Evolutionary conservation across 2,113 vertebrate species (phyloP).

Genomic region (Axis porcinus): DNA sequence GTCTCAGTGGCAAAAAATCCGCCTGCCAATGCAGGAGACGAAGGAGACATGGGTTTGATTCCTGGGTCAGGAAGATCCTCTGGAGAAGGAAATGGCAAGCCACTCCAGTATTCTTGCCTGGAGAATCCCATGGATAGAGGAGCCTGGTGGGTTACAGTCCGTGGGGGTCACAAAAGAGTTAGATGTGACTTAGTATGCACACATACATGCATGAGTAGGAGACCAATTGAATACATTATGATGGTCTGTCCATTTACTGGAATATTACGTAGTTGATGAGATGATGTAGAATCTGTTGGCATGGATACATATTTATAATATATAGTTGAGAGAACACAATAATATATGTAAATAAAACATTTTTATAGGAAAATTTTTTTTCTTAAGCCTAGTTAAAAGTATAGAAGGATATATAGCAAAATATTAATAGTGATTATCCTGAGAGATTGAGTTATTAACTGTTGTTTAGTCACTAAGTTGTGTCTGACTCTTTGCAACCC

Average conservation of each 20-base stretch:
- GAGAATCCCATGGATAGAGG: neutral
- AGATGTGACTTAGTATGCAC: neutral
- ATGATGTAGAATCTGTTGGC: neutral
- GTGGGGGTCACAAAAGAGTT: neutral
- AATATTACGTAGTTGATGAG: neutral
- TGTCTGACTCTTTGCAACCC: neutral
- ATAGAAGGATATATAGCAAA: neutral
- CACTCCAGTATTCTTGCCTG: neutral
- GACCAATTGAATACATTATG: neutral
- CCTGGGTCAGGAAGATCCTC: neutral
- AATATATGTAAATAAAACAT: neutral
- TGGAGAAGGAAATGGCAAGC: neutral
- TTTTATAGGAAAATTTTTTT: neutral
- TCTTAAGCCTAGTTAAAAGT: neutral
- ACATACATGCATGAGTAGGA: neutral
- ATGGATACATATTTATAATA: neutral
- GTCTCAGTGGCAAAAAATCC: neutral
- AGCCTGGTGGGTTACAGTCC: neutral
- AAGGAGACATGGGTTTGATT: neutral
- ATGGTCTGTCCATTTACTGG: neutral
- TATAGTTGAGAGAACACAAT: neutral
- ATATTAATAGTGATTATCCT: neutral
- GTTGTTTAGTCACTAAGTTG: neutral
- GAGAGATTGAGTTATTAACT: neutral
- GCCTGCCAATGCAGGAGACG: neutral